phyloP scores from a whole-genome alignment of 2,797 vertebrate genomes.

The Scarus forsteni region DNA sequence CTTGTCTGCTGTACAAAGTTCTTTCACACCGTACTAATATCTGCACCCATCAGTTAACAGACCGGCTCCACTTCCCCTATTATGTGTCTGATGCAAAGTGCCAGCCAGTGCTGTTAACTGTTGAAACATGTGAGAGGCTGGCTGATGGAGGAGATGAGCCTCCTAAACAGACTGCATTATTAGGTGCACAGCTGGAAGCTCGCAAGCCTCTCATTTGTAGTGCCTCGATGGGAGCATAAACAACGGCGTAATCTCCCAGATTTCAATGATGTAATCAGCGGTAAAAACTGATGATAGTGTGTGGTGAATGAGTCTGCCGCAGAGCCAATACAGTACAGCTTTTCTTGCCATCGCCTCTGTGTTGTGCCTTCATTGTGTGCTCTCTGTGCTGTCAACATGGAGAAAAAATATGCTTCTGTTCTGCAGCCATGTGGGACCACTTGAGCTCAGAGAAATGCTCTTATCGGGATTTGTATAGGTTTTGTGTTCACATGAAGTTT shows the following conservation, averaged over 20 bases:
- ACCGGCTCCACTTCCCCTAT: constrained; percentile 57
- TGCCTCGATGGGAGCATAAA: constrained; percentile 64
- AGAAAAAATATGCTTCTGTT: constrained; percentile 20
- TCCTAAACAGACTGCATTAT: constrained; percentile 76
- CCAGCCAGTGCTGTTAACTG: constrained; percentile 64
- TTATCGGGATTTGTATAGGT: constrained; percentile 40
- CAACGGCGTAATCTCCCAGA: constrained; percentile 70
- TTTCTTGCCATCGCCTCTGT: background rate
- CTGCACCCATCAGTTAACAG: constrained; percentile 67
- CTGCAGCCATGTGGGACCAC: constrained; percentile 13
- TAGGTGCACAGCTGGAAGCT: constrained; percentile 78
- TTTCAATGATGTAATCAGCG: constrained; percentile 79
- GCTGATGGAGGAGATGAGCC: constrained; percentile 72
- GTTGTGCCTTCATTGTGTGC: background rate
- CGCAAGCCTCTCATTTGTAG: constrained; percentile 72
- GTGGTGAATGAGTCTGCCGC: constrained; percentile 45
- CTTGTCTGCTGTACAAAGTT: constrained; percentile 48
- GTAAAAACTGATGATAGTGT: constrained; percentile 69
- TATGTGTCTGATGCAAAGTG: constrained; percentile 61
- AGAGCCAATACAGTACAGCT: constrained; percentile 43
- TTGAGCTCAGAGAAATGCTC: constrained; percentile 28
- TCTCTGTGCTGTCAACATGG: constrained; percentile 34
- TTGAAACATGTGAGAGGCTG: constrained; percentile 67
- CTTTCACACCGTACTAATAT: constrained; percentile 50
- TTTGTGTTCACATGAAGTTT: constrained; percentile 30